Evolutionary conservation across 2,797 vertebrate genomes (phyloP).

Genomic region (Danio kyathit): DNA sequence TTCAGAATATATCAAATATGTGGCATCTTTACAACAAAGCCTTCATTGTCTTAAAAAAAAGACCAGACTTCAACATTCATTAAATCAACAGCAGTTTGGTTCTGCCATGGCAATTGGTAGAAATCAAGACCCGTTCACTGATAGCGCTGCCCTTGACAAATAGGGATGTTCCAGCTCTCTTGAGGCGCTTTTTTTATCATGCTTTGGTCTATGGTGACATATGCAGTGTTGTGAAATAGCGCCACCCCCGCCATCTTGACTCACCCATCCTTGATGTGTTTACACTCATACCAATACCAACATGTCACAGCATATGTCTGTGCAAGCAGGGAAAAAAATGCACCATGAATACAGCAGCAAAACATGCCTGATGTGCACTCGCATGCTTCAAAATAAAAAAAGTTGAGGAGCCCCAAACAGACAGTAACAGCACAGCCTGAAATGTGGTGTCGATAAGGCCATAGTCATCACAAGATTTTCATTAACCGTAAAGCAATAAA

Average conservation of each 20-base stretch:
- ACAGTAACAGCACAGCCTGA: neutral
- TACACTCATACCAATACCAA: slow-evolving; percentile 74
- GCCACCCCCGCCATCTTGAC: slow-evolving; percentile 60
- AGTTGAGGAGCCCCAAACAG: slow-evolving; percentile 40
- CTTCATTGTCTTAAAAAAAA: neutral
- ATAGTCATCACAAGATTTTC: neutral
- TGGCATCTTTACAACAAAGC: neutral
- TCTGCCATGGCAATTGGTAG: neutral
- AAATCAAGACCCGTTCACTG: slow-evolving; percentile 17
- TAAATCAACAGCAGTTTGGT: neutral
- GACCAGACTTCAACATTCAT: neutral
- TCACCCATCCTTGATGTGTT: slow-evolving; percentile 65
- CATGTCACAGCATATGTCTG: slow-evolving; percentile 75
- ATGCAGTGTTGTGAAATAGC: slow-evolving; percentile 51
- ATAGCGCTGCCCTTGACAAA: neutral
- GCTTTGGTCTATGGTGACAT: slow-evolving; percentile 19
- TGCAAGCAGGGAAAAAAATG: slow-evolving; percentile 51
- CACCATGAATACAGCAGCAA: slow-evolving; percentile 61
- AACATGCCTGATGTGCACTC: slow-evolving; percentile 50
- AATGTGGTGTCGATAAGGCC: slow-evolving; percentile 44
- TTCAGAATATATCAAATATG: slow-evolving; percentile 1
- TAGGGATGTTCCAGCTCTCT: neutral
- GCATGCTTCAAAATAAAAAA: slow-evolving; percentile 35
- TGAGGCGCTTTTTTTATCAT: slow-evolving; percentile 28
- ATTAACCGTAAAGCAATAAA: neutral